These are phyloP conservation scores for Drosophila macrospina DNA, from an alignment of 2,888 invertebrate genomes.

Conservation along the genomic window DNA sequence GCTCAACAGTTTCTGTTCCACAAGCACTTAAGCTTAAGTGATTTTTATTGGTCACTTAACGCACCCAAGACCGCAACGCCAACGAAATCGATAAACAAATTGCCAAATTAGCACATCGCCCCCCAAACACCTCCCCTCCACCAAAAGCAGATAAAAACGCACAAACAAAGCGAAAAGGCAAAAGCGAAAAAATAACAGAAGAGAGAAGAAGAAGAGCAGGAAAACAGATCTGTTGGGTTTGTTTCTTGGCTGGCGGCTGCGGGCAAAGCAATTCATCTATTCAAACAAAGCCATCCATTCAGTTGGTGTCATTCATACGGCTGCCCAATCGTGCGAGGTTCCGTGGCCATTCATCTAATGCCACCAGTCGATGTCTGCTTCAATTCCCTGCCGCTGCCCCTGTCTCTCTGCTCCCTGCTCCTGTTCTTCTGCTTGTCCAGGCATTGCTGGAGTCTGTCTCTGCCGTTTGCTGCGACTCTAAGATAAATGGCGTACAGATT, in stretches of 20 bases:
- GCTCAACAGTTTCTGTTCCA: conserved; percentile 65
- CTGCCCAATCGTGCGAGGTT: conserved; percentile 74
- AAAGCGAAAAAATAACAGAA: neutral
- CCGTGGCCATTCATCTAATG: conserved; percentile 71
- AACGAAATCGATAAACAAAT: conserved; percentile 80
- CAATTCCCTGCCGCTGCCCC: neutral
- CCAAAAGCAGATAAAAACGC: conserved; percentile 39
- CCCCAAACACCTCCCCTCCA: too few species aligned
- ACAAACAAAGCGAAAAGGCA: neutral
- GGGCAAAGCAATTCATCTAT: conserved; percentile 78
- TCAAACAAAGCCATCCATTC: conserved; percentile 79
- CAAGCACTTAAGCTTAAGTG: conserved; percentile 78
- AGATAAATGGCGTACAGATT: conserved; percentile 79
- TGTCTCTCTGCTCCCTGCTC: neutral
- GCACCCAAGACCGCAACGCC: conserved; percentile 49
- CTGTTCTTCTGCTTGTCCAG: neutral
- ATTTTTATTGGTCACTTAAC: conserved; percentile 82
- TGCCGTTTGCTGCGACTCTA: conserved; percentile 19
- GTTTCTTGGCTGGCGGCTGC: conserved; percentile 50
- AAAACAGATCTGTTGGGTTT: conserved; percentile 72
- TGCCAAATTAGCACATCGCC: conserved; percentile 79
- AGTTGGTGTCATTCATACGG: conserved; percentile 73
- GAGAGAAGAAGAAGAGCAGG: conserved; percentile 3
- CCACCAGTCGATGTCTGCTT: conserved; percentile 45
- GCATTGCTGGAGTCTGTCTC: conserved; percentile 5